A percentile compares a stretch with the other conserved stretches of the same genome.
These are phyloP conservation scores for Drosophila anomalata DNA, from an alignment of 2,888 invertebrate genomes.

Conservation along the genomic window DNA sequence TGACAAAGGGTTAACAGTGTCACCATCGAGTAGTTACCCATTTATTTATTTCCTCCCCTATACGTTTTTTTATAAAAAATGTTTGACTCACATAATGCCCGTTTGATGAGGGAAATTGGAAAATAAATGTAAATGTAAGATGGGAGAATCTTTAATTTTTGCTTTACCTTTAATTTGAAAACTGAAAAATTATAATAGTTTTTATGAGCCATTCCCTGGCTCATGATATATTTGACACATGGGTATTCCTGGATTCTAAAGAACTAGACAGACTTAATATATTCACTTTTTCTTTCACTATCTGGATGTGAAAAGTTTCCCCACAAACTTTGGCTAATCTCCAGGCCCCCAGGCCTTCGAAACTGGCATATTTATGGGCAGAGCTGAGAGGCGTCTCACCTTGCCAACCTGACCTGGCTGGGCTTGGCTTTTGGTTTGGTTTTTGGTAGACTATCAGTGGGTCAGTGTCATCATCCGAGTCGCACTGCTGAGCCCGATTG, in stretches of 20 bases:
- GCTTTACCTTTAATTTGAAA: background rate
- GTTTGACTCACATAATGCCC: background rate
- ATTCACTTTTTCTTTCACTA: conserved; percentile 28
- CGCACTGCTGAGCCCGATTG: conserved; percentile 37
- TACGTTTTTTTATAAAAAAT: background rate
- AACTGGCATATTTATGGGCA: conserved; percentile 50
- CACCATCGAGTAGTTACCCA: conserved; percentile 59
- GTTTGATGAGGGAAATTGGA: background rate
- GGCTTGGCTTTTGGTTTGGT: conserved; percentile 27
- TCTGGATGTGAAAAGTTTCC: conserved; percentile 35
- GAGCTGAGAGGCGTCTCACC: conserved; percentile 43
- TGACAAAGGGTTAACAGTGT: conserved; percentile 80
- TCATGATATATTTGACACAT: background rate
- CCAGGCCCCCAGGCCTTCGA: conserved; percentile 25
- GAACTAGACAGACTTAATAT: conserved; percentile 4
- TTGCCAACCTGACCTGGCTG: conserved; percentile 36
- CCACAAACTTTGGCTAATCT: conserved; percentile 33
- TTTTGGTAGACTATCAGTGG: conserved; percentile 51
- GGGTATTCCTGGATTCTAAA: background rate
- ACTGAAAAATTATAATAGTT: background rate
- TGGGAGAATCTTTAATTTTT: background rate
- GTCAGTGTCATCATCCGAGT: conserved; percentile 56
- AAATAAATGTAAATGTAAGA: background rate
- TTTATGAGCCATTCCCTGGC: background rate
- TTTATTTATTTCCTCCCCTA: conserved; percentile 31